Base-by-base conservation (phyloP, 2,797 vertebrate genomes). In the Sciurus vulgaris region DNA sequence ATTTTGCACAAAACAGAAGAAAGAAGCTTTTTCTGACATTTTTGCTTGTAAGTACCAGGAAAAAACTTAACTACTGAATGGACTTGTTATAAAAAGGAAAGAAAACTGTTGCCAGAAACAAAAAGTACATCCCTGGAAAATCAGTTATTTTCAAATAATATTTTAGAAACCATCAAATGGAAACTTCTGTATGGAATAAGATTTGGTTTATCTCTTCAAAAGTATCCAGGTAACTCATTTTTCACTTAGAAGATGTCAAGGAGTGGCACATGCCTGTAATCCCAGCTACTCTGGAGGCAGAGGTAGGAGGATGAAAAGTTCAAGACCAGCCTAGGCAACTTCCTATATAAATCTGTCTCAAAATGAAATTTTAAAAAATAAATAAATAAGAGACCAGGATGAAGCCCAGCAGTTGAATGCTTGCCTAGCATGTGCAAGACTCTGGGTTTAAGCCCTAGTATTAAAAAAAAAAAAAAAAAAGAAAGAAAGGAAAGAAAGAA, bases 1-100 rank as follows among this genome's bases (percentile, higher is more conserved):
- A 79, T 69, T 94, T 92, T 92, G 18, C 49, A 82, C 0, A 0
- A 85, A 86, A 65, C 59, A 81, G 15, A 96, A 96, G 28, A 44
- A 79, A 35, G 41, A 91, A 41, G 24, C 18, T 90, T 95, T 96
- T 81, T 54, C 41, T 74, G 35, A 91, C 30, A 41, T 85, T 97
- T 72, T 88, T 73, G 26, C 44, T 92, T 78, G 56, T 20, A 73
- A 86, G 28, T 49, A 61, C n/a, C 49, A 9, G 79, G 35, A 38
- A 61, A 86, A 82, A 47, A 67, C 20, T 83, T 91, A 89, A 95
- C 74, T 83, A 84, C 54, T 69, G 56, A 95, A 78, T 82, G 54
- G 69, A 77, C 28, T 28, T 89, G 38, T 56, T 22, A 72, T 44
- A 78, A 67, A 88, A 73, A 84, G 24, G 79, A 89, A 83, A 41